Evolutionary conservation across 1,140 invertebrate genomes (phyloP), one percentile per base, ranked within the genome.

Genomic region (Parasteatoda tepidariorum): DNA sequence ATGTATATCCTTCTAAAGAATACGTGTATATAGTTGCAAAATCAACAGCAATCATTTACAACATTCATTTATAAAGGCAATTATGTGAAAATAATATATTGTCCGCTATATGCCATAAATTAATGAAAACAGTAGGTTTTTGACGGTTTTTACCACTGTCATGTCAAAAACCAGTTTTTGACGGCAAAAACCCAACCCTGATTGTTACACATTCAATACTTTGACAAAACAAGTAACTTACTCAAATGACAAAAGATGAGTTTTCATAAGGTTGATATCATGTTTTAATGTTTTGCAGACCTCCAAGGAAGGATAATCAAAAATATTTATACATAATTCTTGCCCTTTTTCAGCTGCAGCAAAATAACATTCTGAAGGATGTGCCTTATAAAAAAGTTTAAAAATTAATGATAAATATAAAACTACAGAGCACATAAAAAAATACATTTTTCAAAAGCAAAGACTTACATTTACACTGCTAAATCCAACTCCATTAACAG

Each of bases 261-360:
- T 18, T 22, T 15, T 11, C n/a, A 68, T 38, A 7, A 68, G 22
- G 22, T 24, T 68, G 15, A 11, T 2, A 18, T 68, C 66, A 68
- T 24, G 5, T 68, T 41, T 68, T 41, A 68, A 41, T 11, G 31
- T 68, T 68, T 68, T 68, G 11, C 13, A 38, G 41, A 15, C 4
- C 5, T 34, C 24, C 24, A 68, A 68, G 6, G 15, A 18, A 18
- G 66, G 66, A 41, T 68, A 68, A 11, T 15, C 18, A 18, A 24
- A 34, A 6, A 68, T 38, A 11, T 68, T 34, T 24, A 68, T 38
- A 30, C 33, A 41, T 15, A 68, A 68, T 4, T 38, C 41, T 38
- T 2, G 31, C 22, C 66, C 66, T 18, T n/a, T 38, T 68, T 68
- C 66, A 38, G 66, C 13, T 38, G 33, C 33, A 38, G 66, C 66